These are phyloP conservation scores for Panzeria rudis DNA, from an alignment of 2,888 invertebrate species.

Conservation along the genomic window DNA sequence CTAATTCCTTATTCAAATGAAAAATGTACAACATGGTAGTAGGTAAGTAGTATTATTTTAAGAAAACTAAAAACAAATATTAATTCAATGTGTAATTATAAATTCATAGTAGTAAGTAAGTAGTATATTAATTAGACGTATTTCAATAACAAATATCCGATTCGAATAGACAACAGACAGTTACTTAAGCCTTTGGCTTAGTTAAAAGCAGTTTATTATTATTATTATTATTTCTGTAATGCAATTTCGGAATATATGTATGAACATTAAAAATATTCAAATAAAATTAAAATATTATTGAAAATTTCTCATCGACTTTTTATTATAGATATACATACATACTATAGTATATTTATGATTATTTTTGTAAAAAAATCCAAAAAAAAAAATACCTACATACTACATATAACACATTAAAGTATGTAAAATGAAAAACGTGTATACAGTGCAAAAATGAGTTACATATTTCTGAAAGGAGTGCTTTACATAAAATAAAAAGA, in stretches of 20 bases:
- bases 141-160: constrained; percentile 55
- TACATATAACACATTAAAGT: constrained; percentile 15
- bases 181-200: constrained; percentile 57
- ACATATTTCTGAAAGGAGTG: constrained; percentile 4
- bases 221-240: background rate
- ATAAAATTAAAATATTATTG: constrained; percentile 10
- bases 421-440: constrained; percentile 26
- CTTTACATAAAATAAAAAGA: background rate
- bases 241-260: constrained; percentile 24
- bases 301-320: background rate
- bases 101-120: constrained; percentile 20
- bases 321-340: background rate
- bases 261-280: constrained; percentile 36
- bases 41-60: constrained; percentile 1
- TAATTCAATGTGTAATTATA: constrained; percentile 38
- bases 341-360: constrained; percentile 11
- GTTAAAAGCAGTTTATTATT: constrained; percentile 15
- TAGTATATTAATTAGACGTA: constrained; percentile 27
- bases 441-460: constrained; percentile 19
- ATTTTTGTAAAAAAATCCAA: constrained; percentile 20
- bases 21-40: constrained; percentile 48
- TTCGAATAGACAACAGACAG: constrained; percentile 48
- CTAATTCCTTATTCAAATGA: constrained; percentile 39
- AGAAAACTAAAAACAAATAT: constrained; percentile 20
- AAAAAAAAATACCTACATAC: background rate